Conservation (phyloP, 2,888 invertebrate species). For the Drosophila fulvimacula region DNA sequence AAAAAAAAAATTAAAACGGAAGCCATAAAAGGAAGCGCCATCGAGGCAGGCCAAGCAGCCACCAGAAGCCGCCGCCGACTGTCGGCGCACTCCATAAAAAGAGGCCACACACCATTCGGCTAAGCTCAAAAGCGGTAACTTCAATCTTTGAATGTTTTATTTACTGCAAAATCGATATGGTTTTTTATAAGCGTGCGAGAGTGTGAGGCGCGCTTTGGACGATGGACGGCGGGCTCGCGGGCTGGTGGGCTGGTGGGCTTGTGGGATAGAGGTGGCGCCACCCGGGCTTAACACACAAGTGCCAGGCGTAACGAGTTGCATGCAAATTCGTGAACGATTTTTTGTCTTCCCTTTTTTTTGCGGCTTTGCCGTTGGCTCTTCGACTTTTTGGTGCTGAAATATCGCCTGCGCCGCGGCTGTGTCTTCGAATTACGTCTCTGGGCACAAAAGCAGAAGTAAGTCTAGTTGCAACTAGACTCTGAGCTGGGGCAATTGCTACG, state of each 20-base stretch:
- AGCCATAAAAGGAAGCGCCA: slow-evolving; percentile 78
- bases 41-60: slow-evolving; percentile 55
- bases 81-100: slow-evolving; percentile 70
- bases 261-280: slow-evolving; percentile 29
- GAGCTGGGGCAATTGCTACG: slow-evolving; percentile 9
- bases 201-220: slow-evolving; percentile 1
- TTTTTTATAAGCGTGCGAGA: slow-evolving; percentile 43
- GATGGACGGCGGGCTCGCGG: not conserved
- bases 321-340: slow-evolving; percentile 65
- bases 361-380: slow-evolving; percentile 33
- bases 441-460: slow-evolving; percentile 37
- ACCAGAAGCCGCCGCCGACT: slow-evolving; percentile 45
- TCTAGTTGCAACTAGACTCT: slow-evolving; percentile 40
- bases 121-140: slow-evolving; percentile 80
- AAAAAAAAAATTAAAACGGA: slow-evolving; percentile 57
- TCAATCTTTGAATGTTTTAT: slow-evolving; percentile 79
- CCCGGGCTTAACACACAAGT: slow-evolving; percentile 75
- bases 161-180: slow-evolving; percentile 80
- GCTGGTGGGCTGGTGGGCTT: not conserved
- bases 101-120: slow-evolving; percentile 77
- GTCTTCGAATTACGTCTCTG: slow-evolving; percentile 45
- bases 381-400: slow-evolving; percentile 65
- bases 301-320: slow-evolving; percentile 79
- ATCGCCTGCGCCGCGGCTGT: slow-evolving; percentile 49
- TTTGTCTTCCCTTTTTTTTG: slow-evolving; percentile 22